Evolutionary conservation across 2,888 invertebrate species (phyloP).

Genomic region (Phytoseiulus persimilis): DNA sequence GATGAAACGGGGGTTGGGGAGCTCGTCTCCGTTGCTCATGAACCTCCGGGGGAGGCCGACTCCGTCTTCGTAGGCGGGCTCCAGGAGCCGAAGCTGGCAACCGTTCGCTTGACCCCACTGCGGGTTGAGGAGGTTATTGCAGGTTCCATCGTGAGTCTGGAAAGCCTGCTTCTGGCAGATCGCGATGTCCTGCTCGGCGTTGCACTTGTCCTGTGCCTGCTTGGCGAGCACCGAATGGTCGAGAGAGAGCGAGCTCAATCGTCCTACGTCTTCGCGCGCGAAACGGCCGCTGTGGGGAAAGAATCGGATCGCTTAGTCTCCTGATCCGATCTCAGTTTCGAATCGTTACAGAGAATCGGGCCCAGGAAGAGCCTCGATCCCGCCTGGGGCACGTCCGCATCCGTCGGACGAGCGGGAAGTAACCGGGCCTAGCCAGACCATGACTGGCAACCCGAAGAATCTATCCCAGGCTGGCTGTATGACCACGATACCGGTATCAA

Average conservation of each 20-base stretch:
- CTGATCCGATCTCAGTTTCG: too few species aligned
- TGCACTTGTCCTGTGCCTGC: slow-evolving; percentile 34
- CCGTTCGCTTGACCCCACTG: slow-evolving; percentile 55
- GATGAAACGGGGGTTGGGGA: slow-evolving; percentile 77
- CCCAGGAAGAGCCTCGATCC: too few species aligned
- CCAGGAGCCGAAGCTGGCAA: slow-evolving; percentile 71
- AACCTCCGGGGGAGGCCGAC: slow-evolving; percentile 40
- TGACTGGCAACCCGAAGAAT: too few species aligned
- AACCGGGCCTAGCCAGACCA: too few species aligned
- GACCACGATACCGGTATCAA: background rate
- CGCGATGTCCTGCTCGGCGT: slow-evolving; percentile 25
- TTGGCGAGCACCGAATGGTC: slow-evolving; percentile 24
- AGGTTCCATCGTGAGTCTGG: slow-evolving; percentile 43
- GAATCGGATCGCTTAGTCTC: too few species aligned
- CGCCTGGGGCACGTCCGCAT: too few species aligned
- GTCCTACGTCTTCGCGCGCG: slow-evolving; percentile 17
- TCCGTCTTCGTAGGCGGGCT: slow-evolving; percentile 80
- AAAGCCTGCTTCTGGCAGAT: slow-evolving; percentile 40
- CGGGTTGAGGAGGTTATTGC: slow-evolving; percentile 44
- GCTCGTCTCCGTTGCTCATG: slow-evolving; percentile 56
- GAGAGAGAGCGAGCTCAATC: slow-evolving; percentile 29
- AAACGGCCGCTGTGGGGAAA: background rate
- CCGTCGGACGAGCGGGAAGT: too few species aligned
- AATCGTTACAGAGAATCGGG: too few species aligned
- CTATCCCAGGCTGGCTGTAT: background rate